phyloP scores from a whole-genome alignment of 2,888 invertebrate species.

The Odontothrips loti region DNA sequence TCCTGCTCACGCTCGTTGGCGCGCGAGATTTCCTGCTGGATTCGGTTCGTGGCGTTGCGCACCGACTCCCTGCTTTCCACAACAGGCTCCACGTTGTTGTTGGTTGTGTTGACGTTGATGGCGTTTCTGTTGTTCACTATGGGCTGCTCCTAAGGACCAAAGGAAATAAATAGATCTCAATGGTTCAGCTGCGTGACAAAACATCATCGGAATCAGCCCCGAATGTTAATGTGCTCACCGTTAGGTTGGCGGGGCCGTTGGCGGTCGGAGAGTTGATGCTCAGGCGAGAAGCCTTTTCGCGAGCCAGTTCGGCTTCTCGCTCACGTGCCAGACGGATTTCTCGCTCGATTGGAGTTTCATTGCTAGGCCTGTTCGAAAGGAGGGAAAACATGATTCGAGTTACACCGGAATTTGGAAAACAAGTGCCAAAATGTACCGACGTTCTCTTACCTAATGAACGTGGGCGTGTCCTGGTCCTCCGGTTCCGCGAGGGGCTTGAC shows the following conservation, averaged over 20 bases:
- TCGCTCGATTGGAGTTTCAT: conserved; percentile 52
- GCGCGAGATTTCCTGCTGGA: conserved; percentile 85
- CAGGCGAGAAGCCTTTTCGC: conserved; percentile 37
- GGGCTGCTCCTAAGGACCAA: conserved; percentile 25
- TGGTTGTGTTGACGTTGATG: conserved; percentile 26
- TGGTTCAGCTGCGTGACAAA: too few species aligned
- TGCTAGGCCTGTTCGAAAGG: conserved; percentile 38
- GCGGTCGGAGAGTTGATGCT: conserved; percentile 28
- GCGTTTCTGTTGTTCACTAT: not conserved
- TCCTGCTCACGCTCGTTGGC: conserved; percentile 80
- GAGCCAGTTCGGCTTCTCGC: conserved; percentile 50
- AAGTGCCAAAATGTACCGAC: too few species aligned
- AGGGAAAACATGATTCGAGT: conserved; percentile 5
- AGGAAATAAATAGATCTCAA: conserved; percentile 27
- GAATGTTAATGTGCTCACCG: not conserved
- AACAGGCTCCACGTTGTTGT: not conserved
- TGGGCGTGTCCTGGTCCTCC: conserved; percentile 40
- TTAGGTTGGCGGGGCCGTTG: conserved; percentile 20
- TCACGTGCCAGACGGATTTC: conserved; percentile 51
- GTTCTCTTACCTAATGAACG: conserved; percentile 41
- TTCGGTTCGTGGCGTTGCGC: conserved; percentile 54
- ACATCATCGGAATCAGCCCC: too few species aligned
- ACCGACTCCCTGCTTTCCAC: conserved; percentile 10
- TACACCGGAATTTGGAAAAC: not conserved
- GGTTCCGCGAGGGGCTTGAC: conserved; percentile 43